phyloP scores from a whole-genome alignment of 2,113 vertebrate genomes.

The Saimiri boliviensis region DNA sequence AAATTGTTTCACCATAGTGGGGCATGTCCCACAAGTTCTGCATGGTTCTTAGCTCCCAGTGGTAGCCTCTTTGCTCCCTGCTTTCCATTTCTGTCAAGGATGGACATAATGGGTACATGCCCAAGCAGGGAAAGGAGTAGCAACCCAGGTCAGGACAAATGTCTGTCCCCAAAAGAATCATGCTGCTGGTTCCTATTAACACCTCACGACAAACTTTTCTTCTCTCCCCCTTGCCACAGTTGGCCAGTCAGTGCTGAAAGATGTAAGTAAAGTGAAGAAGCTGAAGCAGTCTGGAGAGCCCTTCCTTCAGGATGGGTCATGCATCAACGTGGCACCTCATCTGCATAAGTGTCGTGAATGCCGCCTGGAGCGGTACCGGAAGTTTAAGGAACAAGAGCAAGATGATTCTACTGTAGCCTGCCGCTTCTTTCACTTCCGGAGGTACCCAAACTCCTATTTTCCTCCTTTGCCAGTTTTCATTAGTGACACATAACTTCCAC shows the following conservation, averaged over 20 bases:
- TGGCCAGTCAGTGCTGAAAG: conserved; percentile 97
- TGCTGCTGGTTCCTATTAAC: background rate
- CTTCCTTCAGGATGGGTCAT: conserved; percentile 98
- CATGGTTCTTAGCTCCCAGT: background rate
- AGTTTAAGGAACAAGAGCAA: conserved; percentile 95
- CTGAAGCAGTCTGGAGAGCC: conserved; percentile 98
- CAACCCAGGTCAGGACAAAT: background rate
- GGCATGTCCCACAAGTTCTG: background rate
- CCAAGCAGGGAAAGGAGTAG: background rate
- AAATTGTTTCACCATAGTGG: background rate
- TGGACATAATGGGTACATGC: background rate
- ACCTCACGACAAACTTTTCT: conserved; percentile 36
- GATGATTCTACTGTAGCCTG: conserved; percentile 98
- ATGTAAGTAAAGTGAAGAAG: conserved; percentile 96
- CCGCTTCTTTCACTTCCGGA: conserved; percentile 98
- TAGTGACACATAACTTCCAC: background rate
- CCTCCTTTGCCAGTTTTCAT: background rate
- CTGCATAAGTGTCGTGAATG: conserved; percentile 99
- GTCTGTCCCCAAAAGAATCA: background rate
- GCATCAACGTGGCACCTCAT: conserved; percentile 98
- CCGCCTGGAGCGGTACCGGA: conserved; percentile 96
- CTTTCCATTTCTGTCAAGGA: background rate
- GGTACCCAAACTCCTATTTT: conserved; percentile 81
- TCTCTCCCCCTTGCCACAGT: conserved; percentile 83
- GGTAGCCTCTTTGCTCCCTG: background rate